These are phyloP conservation scores for Acrossocheilus wenchowensis DNA, from an alignment of 2,797 vertebrate genomes.

Conservation along the genomic window DNA sequence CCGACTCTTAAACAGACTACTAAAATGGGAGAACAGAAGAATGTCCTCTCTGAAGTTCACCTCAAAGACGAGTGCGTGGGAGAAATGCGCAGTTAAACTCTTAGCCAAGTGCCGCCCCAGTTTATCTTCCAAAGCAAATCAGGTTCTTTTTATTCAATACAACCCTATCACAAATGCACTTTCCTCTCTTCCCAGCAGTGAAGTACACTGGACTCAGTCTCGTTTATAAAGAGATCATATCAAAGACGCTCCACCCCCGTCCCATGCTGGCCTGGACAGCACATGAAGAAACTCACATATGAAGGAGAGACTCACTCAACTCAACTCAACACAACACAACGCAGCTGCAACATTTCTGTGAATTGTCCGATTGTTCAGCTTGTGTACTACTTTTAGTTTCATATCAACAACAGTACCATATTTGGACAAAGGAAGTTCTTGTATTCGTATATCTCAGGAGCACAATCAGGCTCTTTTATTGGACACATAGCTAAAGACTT, in stretches of 20 bases:
- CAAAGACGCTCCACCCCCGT: conserved; percentile 40
- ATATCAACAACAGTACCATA: conserved; percentile 16
- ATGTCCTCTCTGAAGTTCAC: conserved; percentile 23
- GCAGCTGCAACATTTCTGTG: not conserved
- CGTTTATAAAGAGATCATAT: conserved; percentile 52
- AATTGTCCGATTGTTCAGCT: conserved; percentile 22
- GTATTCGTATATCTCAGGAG: not conserved
- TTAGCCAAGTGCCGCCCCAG: conserved; percentile 55
- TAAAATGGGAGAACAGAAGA: conserved; percentile 17
- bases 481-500: not conserved
- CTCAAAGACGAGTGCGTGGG: conserved; percentile 40
- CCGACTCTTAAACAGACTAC: conserved; percentile 10
- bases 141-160: conserved; percentile 66
- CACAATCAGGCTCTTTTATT: not conserved
- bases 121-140: conserved; percentile 64
- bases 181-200: conserved; percentile 55
- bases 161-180: conserved; percentile 66
- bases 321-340: not conserved
- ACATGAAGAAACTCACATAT: conserved; percentile 1
- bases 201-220: conserved; percentile 40
- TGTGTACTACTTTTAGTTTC: not conserved
- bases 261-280: not conserved
- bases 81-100: conserved; percentile 38
- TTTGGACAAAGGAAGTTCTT: conserved; percentile 5
- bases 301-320: not conserved